These are phyloP conservation scores for Chaetodon trifascialis DNA, from an alignment of 2,113 vertebrate species.

Conservation along the genomic window DNA sequence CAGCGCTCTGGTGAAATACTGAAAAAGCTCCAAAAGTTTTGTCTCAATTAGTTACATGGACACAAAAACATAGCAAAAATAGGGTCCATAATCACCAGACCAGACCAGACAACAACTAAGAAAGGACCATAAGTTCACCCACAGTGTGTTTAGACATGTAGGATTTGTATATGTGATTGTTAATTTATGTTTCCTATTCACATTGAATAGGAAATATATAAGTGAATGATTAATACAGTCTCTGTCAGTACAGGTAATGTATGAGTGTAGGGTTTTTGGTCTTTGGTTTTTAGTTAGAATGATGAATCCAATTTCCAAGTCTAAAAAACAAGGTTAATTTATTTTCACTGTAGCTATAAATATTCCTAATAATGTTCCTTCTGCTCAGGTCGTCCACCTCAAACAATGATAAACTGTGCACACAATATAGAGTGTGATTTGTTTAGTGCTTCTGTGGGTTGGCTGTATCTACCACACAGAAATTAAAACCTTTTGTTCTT, in stretches of 20 bases:
- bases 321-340: not conserved
- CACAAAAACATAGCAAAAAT: too few species aligned
- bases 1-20: too few species aligned
- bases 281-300: not conserved
- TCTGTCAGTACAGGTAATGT: not conserved
- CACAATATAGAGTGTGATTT: not conserved
- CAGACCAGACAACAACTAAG: not conserved
- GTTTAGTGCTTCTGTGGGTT: not conserved
- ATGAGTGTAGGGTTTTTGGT: too few species aligned
- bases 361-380: conserved; percentile 6
- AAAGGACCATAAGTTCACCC: not conserved
- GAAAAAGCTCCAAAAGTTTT: too few species aligned
- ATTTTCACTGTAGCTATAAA: conserved; percentile 9
- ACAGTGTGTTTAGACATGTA: not conserved
- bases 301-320: not conserved
- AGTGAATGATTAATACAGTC: not conserved
- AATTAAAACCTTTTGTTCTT: conserved; percentile 6
- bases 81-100: too few species aligned
- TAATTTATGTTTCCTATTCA: not conserved
- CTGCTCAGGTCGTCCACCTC: not conserved
- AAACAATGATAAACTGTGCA: conserved; percentile 2
- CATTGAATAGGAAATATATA: not conserved
- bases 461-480: not conserved
- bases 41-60: too few species aligned
- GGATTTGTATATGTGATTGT: not conserved